Conservation (phyloP, 2,113 vertebrate species). For the Cololabis saira region DNA sequence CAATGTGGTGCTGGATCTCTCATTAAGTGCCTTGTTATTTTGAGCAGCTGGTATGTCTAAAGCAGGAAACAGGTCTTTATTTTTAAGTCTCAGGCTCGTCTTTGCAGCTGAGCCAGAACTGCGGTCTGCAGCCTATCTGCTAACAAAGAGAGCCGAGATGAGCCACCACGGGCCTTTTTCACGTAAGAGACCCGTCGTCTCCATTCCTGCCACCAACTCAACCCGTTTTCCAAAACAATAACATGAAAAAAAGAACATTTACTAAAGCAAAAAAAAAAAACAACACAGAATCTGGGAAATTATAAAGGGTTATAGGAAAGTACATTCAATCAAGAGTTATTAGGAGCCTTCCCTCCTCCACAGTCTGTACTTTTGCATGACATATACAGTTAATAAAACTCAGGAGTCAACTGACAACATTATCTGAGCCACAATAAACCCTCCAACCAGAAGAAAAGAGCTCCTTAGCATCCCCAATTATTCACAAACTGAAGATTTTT, state of each 20-base stretch:
- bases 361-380: too few species aligned
- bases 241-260: background rate
- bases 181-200: slow-evolving; percentile 37
- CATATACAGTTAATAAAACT: background rate
- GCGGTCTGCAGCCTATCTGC: slow-evolving; percentile 83
- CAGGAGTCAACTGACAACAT: slow-evolving; percentile 23
- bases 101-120: slow-evolving; percentile 86
- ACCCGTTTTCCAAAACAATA: slow-evolving; percentile 32
- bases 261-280: background rate
- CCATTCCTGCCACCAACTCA: slow-evolving; percentile 16
- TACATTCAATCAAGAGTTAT: background rate
- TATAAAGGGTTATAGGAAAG: background rate
- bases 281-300: background rate
- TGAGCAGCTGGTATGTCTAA: slow-evolving; percentile 91
- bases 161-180: slow-evolving; percentile 43
- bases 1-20: slow-evolving; percentile 80
- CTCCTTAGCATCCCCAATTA: background rate
- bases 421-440: slow-evolving; percentile 15
- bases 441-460: slow-evolving; percentile 4
- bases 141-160: slow-evolving; percentile 82
- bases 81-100: slow-evolving; percentile 91
- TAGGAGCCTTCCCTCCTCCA: background rate
- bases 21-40: slow-evolving; percentile 96
- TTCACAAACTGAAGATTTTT: background rate
- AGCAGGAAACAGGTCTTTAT: slow-evolving; percentile 95